Conservation (phyloP, 1,140 invertebrate genomes). For the Platorchestia sp. region DNA sequence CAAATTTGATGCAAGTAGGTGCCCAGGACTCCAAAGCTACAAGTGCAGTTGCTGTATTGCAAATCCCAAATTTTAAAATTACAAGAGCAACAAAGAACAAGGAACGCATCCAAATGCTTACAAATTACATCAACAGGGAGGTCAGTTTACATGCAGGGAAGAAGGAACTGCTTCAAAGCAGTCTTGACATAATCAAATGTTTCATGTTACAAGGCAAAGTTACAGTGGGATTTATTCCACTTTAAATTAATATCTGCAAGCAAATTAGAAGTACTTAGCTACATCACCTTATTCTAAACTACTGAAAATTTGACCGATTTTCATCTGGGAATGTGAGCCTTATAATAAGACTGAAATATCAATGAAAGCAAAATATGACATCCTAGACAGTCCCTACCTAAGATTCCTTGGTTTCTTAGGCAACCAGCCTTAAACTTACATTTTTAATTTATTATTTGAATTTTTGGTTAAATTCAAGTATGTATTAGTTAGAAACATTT, state of each 20-base stretch:
- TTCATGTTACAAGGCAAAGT: not conserved
- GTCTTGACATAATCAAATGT: not conserved
- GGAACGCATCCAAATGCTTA: not conserved
- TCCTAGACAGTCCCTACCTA: too few relatives aligned
- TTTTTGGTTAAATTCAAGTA: not conserved
- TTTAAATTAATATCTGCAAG: not conserved
- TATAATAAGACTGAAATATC: not conserved
- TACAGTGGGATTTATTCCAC: not conserved
- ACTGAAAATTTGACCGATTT: not conserved
- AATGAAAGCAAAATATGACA: not conserved
- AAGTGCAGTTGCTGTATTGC: not conserved
- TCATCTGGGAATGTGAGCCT: not conserved
- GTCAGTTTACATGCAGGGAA: not conserved
- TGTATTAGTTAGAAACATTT: not conserved
- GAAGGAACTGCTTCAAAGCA: conserved; percentile 7
- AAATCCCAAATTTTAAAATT: not conserved
- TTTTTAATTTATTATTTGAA: not conserved
- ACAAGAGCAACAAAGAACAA: not conserved
- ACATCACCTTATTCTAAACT: not conserved
- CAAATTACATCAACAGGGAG: not conserved
- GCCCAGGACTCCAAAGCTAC: not conserved
- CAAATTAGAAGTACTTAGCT: not conserved
- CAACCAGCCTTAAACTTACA: not conserved
- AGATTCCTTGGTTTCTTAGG: not conserved
- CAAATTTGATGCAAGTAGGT: not conserved